These are phyloP conservation scores for Griposia aprilina DNA, from an alignment of 2,888 invertebrate genomes.

Conservation along the genomic window DNA sequence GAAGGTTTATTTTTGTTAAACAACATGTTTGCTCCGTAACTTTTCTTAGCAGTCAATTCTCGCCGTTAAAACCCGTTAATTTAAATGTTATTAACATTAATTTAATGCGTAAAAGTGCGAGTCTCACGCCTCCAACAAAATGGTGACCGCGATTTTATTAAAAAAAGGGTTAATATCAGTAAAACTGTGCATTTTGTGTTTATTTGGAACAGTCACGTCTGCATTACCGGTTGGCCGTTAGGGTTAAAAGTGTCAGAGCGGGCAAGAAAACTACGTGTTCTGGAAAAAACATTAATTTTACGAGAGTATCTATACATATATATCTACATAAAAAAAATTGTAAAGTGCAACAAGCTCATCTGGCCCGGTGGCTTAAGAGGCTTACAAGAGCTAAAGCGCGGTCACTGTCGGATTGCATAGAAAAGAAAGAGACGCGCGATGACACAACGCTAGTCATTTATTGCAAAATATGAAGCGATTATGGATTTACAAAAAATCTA, in stretches of 20 bases:
- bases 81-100: conserved; percentile 49
- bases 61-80: conserved; percentile 47
- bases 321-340: no score
- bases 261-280: conserved; percentile 13
- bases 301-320: no score
- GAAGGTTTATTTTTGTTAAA: conserved; percentile 37
- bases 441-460: no score
- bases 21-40: background rate
- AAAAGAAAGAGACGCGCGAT: no score
- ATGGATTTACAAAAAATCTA: no score
- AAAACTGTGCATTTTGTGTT: conserved; percentile 29
- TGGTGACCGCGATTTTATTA: conserved; percentile 47
- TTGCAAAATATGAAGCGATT: no score
- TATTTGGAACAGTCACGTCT: conserved; percentile 36
- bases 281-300: conserved; percentile 3
- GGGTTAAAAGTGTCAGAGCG: conserved; percentile 34
- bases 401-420: no score
- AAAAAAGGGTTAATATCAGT: conserved; percentile 37
- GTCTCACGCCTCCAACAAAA: conserved; percentile 29
- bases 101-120: conserved; percentile 42
- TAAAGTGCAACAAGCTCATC: no score
- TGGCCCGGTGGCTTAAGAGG: no score
- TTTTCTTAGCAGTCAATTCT: conserved; percentile 27
- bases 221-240: conserved; percentile 27
- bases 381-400: no score